Conservation (phyloP, 2,888 invertebrate genomes). For the Campopleginae sp. region DNA sequence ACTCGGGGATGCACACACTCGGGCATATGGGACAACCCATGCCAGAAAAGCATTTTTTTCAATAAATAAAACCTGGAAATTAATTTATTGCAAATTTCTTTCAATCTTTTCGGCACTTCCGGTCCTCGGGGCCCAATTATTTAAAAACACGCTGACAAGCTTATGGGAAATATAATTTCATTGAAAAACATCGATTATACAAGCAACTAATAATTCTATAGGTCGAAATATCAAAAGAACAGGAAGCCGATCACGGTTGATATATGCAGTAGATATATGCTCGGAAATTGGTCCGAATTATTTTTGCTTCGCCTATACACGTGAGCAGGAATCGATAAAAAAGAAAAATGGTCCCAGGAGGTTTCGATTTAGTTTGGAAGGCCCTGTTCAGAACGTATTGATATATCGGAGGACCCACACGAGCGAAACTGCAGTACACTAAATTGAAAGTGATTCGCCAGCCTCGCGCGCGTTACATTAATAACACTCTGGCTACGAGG, state of each 20-base stretch:
- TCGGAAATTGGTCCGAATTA: neutral
- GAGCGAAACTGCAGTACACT: slow-evolving; percentile 33
- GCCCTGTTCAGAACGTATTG: neutral
- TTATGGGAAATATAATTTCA: neutral
- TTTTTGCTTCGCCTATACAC: neutral
- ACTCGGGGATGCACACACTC: neutral
- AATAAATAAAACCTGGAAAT: neutral
- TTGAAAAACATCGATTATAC: neutral
- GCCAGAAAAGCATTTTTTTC: neutral
- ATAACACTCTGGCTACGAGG: slow-evolving; percentile 48
- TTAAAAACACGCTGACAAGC: neutral
- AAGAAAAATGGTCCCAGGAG: neutral
- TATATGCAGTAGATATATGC: neutral
- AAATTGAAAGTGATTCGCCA: slow-evolving; percentile 66
- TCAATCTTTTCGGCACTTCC: neutral
- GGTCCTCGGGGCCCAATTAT: neutral
- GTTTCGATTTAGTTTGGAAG: slow-evolving; percentile 21
- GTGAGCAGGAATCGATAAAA: neutral
- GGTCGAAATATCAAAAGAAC: neutral
- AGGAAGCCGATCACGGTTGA: neutral
- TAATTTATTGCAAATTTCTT: neutral
- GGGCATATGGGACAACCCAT: neutral
- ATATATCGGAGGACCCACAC: slow-evolving; percentile 17
- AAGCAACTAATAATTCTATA: neutral
- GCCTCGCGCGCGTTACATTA: slow-evolving; percentile 62